Percentiles rank a stretch among this genome's conserved stretches.
phyloP scores from a whole-genome alignment of 2,797 vertebrate genomes.

The Poecilia velifera region DNA sequence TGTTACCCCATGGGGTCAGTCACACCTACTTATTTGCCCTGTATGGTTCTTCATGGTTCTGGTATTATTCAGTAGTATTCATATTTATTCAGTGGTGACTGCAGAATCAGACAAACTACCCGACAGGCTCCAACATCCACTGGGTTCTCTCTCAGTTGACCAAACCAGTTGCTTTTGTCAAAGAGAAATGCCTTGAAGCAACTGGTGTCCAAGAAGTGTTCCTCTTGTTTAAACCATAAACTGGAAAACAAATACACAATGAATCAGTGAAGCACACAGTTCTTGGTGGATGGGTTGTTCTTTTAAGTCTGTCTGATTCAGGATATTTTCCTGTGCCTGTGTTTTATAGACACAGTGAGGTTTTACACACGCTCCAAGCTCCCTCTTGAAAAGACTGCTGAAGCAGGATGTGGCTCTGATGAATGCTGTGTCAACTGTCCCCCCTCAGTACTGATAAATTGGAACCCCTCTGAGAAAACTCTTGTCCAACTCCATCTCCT shows the following conservation, averaged over 20 bases:
- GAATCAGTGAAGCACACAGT: not conserved
- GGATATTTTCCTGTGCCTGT: not conserved
- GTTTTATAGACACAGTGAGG: conserved; percentile 17
- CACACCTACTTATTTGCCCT: not conserved
- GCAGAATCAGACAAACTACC: not conserved
- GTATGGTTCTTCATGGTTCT: not conserved
- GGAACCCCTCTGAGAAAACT: conserved; percentile 53
- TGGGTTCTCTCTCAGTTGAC: not conserved
- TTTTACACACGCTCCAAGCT: conserved; percentile 23
- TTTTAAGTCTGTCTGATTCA: not conserved
- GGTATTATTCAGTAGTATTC: not conserved
- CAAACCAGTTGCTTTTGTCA: not conserved
- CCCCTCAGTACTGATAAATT: conserved; percentile 30
- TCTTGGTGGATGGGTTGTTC: not conserved
- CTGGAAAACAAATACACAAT: not conserved
- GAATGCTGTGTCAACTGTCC: conserved; percentile 20
- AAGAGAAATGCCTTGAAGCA: not conserved
- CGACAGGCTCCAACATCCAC: not conserved
- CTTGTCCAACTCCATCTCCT: conserved; percentile 30
- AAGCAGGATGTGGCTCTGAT: conserved; percentile 48
- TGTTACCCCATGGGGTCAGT: not conserved
- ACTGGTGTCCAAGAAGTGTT: not conserved
- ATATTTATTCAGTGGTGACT: not conserved
- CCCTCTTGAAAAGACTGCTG: conserved; percentile 3
- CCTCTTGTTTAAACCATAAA: not conserved